phyloP scores from a whole-genome alignment of 2,797 vertebrate genomes.

The Cygnus olor region DNA sequence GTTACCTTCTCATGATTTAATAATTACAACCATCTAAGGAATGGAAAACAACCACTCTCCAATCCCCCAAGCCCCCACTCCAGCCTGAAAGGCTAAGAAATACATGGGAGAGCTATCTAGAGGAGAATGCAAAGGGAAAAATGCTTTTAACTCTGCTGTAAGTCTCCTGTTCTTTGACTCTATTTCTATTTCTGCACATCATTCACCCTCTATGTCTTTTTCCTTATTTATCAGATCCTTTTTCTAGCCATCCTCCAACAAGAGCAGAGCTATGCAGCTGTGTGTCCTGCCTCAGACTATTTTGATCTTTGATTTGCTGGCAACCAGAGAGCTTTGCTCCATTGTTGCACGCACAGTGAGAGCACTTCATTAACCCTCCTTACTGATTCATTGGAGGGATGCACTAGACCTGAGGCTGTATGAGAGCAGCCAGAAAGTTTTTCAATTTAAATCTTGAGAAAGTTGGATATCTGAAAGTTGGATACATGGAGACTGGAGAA shows the following conservation, averaged over 20 bases:
- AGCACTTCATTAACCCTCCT: constrained; percentile 47
- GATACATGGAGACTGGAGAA: background rate
- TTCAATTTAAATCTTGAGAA: constrained; percentile 46
- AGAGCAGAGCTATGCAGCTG: background rate
- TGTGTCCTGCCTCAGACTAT: background rate
- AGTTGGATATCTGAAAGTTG: background rate
- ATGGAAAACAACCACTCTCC: background rate
- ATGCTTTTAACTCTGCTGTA: background rate
- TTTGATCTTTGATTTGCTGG: constrained; percentile 49
- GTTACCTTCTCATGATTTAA: background rate
- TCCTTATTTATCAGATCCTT: background rate
- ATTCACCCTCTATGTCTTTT: background rate
- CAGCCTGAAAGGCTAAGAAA: background rate
- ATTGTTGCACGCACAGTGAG: background rate
- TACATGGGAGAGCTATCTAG: background rate
- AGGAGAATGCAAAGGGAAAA: background rate
- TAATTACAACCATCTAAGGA: background rate
- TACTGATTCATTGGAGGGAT: constrained; percentile 17
- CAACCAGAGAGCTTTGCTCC: background rate
- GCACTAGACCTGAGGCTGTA: background rate
- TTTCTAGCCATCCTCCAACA: background rate
- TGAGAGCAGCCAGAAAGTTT: constrained; percentile 47
- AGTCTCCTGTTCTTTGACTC: background rate
- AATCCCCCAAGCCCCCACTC: too few species aligned
- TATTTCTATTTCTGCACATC: background rate